A percentile compares a stretch with the other conserved stretches of the same genome.
phyloP scores from a whole-genome alignment of 2,888 invertebrate species.

The Parnassius smintheus region DNA sequence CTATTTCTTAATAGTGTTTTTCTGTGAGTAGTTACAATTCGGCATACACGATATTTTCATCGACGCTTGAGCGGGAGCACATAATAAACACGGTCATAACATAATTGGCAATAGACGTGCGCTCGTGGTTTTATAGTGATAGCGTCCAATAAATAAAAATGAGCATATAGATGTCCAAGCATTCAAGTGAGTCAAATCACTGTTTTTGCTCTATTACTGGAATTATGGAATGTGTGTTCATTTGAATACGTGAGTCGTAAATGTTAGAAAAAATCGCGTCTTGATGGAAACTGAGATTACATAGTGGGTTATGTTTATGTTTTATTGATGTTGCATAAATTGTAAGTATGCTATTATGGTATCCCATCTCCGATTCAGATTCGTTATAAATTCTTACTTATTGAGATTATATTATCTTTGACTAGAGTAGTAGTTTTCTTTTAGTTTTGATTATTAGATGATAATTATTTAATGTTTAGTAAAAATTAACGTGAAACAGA shows the following conservation, averaged over 20 bases:
- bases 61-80: slow-evolving; percentile 41
- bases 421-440: too few species aligned
- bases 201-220: slow-evolving; percentile 2
- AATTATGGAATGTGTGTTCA: slow-evolving; percentile 12
- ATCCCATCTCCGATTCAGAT: too few species aligned
- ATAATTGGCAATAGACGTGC: slow-evolving; percentile 23
- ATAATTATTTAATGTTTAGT: too few species aligned
- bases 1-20: too few species aligned
- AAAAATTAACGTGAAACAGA: too few species aligned
- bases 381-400: too few species aligned
- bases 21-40: slow-evolving; percentile 21
- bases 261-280: slow-evolving; percentile 2
- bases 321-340: neutral
- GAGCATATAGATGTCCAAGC: slow-evolving; percentile 5
- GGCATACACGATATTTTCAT: slow-evolving; percentile 22
- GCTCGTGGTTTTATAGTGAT: slow-evolving; percentile 41
- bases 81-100: slow-evolving; percentile 36
- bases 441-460: too few species aligned
- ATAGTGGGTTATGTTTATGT: slow-evolving; percentile 6
- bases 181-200: slow-evolving; percentile 33
- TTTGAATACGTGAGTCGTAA: slow-evolving; percentile 8
- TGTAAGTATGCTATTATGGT: too few species aligned
- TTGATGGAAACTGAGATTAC: neutral
- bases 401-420: too few species aligned
- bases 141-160: slow-evolving; percentile 31